Base-by-base conservation (phyloP, 1,140 invertebrate species). In the Tetraneura akinire region DNA sequence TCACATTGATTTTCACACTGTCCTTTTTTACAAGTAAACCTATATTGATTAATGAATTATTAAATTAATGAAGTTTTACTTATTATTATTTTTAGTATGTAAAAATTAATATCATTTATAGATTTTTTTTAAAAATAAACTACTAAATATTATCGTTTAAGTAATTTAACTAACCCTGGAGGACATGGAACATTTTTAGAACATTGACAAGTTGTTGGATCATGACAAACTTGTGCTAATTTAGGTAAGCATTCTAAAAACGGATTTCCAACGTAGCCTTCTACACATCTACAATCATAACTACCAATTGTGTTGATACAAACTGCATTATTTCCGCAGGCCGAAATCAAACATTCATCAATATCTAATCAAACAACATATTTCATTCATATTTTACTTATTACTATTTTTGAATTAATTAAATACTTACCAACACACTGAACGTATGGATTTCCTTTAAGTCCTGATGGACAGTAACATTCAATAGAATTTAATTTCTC, bases 391-490 rank as follows among this genome's bases (percentile, higher is more conserved):
- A 74, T 37, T 55, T 3, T 11, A 21, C 37, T 21, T 0, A 74
- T 70, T 49, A 29, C 5, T 57, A 29, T 23, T 5, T 74, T 18
- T 8, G 6, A 55, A 26, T 42, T 0, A 0, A 32, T 45, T 18
- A 94, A 88, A 96, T 47, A 37, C 76, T 86, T 89, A 93, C 92
- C 92, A 68, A 87, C 88, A 86, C 92, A 94, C 83, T 92, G 91
- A 80, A 91, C 87, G 82, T 92, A 89, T 32, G 92, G 91, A 83
- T 91, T 89, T 83, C 92, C 92, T 85, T 88, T 89, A 80, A 90
- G 92, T 82, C 92, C 92, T 53, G 90, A 89, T 70, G 90, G 89
- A 87, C 94, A 96, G 83, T 91, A 88, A 86, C 94, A 97, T n/a
- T 92, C 91, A 86, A 92, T 90, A 14, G 80, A 68, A 62, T 80